These are phyloP conservation scores for Pachyseris speciosa DNA, from an alignment of 64 coral and sea anemone genomes.

Conservation along the genomic window DNA sequence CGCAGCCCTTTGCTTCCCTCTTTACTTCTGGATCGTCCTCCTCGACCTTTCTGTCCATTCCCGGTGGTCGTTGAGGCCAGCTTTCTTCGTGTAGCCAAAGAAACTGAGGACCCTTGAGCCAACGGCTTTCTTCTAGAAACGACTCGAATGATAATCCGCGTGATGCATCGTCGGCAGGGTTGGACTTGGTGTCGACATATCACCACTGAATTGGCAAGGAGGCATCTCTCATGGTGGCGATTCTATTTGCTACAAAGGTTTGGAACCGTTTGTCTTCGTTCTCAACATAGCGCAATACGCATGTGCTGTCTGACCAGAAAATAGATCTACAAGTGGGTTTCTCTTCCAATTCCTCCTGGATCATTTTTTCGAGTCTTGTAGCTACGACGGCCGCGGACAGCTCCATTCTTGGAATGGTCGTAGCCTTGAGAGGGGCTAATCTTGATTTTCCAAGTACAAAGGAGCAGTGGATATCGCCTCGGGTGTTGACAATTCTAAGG, in stretches of 20 bases:
- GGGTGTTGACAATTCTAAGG: no score
- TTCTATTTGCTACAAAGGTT: not conserved
- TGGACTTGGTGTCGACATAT: not conserved
- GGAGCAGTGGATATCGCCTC: no score
- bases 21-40: constrained; percentile 44
- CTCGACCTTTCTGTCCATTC: not conserved
- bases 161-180: not conserved
- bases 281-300: no score
- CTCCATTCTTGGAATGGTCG: no score
- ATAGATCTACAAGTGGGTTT: no score
- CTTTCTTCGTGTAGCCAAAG: not conserved
- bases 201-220: not conserved
- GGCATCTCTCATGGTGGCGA: not conserved
- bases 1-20: not conserved
- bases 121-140: not conserved
- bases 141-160: not conserved
- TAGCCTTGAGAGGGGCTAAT: no score
- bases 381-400: no score
- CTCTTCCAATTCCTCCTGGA: no score
- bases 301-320: no score
- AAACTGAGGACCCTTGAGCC: not conserved
- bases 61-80: not conserved
- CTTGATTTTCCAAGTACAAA: no score
- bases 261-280: not conserved
- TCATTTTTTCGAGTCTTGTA: no score